phyloP scores from a whole-genome alignment of 2,797 vertebrate genomes.

The Bucorvus abyssinicus region DNA sequence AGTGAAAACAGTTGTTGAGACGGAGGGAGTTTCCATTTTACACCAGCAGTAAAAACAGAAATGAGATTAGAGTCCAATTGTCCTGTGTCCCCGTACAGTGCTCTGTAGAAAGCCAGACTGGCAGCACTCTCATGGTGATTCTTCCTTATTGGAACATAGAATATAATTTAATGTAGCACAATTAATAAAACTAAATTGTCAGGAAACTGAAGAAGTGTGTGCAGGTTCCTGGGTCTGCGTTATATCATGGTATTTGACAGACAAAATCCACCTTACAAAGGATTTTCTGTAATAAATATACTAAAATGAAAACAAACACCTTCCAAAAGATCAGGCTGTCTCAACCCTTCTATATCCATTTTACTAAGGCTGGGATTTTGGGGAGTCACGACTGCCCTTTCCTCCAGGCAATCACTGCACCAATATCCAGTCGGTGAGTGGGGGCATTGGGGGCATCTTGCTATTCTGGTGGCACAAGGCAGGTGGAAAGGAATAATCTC shows the following conservation, averaged over 20 bases:
- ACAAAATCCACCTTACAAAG: not conserved
- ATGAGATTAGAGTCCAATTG: not conserved
- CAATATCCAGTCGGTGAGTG: not conserved
- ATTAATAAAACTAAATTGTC: not conserved
- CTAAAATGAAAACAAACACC: not conserved
- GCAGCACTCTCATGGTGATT: not conserved
- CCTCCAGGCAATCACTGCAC: not conserved
- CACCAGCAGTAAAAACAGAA: not conserved
- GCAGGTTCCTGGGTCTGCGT: not conserved
- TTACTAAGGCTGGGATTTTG: not conserved
- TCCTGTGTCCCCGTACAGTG: not conserved
- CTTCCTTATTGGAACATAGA: not conserved
- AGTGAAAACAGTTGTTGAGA: not conserved
- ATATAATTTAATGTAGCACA: not conserved
- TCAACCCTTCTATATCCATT: not conserved
- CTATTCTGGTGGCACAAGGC: not conserved
- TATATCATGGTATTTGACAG: not conserved
- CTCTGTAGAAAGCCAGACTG: not conserved
- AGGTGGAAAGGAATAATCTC: not conserved
- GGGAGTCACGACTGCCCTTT: not conserved
- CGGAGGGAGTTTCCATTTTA: not conserved
- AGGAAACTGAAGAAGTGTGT: not conserved
- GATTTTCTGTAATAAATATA: not conserved
- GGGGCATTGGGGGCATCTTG: not conserved
- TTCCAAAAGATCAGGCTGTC: not conserved